phyloP scores from a whole-genome alignment of 2,113 vertebrate species.

The Lepus americanus region DNA sequence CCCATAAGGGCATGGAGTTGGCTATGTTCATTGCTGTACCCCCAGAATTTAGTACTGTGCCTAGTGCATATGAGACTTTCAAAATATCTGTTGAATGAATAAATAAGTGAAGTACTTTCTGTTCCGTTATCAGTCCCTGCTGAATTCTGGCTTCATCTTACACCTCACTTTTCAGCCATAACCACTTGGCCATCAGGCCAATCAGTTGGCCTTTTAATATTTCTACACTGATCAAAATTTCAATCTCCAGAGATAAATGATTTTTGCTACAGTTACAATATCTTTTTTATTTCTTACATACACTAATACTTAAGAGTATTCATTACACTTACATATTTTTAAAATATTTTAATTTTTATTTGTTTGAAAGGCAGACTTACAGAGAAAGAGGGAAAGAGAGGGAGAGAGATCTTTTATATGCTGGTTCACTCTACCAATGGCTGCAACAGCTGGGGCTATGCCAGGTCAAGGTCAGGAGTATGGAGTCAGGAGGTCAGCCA shows the following conservation, averaged over 20 bases:
- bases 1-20: neutral
- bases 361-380: too few species aligned
- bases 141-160: slow-evolving; percentile 41
- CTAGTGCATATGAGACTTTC: neutral
- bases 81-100: neutral
- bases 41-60: neutral
- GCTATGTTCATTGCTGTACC: neutral
- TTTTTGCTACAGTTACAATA: neutral
- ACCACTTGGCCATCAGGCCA: neutral
- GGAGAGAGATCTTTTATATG: too few species aligned
- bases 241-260: slow-evolving; percentile 44
- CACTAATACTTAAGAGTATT: neutral
- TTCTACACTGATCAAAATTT: slow-evolving; percentile 47
- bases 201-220: neutral
- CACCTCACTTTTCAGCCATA: neutral
- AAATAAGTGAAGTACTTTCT: neutral
- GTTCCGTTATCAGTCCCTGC: neutral
- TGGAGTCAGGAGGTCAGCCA: too few species aligned
- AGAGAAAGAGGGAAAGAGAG: too few species aligned
- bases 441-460: too few species aligned
- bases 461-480: too few species aligned
- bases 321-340: neutral
- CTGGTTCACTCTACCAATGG: too few species aligned
- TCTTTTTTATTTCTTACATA: neutral
- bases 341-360: too few species aligned